Base-by-base conservation (phyloP, 1,140 invertebrate species). In the Samia ricini region DNA sequence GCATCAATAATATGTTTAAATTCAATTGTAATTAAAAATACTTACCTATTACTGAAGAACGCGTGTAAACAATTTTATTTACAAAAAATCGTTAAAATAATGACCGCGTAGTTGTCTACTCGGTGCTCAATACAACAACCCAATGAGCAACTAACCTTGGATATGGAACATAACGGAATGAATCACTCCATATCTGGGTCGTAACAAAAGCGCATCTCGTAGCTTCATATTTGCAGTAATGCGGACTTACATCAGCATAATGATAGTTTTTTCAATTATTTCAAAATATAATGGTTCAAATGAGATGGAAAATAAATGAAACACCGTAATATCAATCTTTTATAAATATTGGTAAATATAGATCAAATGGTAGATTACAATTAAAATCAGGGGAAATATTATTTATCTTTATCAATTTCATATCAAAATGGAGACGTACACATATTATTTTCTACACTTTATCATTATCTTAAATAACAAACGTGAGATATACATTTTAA, bases 311-410 rank as follows among this genome's bases (percentile, higher is more conserved):
- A 66, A 61, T 62, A 79, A 88, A 88, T 84, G 71, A 89, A 89
- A 88, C 81, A 74, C 75, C 50, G 60, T 59, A 71, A 66, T 84
- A 86, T 85, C 81, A 88, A 88, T 89, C 76, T 88, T 89, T 89
- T 89, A 88, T 89, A 89, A 89, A 89, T 89, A 88, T 88, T 88
- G 83, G 79, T 87, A 88, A 88, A 86, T 89, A 85, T 87, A 88
- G 78, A 79, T 89, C 85, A 87, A 89, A 89, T 88, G 79, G 79
- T 85, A 89, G 83, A 88, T n/a, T 85, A 89, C 84, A 88, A 86
- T 89, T 86, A 85, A 89, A 89, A 88, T 88, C 79, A 86, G 83
- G 84, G 77, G 82, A 83, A 87, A 89, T 83, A 83, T 59, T 49
- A 59, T 86, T 74, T 49, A 59, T 86, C 74, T 83, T 84, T 83